phyloP scores from a whole-genome alignment of 2,888 invertebrate species.

The Sisyra terminalis region DNA sequence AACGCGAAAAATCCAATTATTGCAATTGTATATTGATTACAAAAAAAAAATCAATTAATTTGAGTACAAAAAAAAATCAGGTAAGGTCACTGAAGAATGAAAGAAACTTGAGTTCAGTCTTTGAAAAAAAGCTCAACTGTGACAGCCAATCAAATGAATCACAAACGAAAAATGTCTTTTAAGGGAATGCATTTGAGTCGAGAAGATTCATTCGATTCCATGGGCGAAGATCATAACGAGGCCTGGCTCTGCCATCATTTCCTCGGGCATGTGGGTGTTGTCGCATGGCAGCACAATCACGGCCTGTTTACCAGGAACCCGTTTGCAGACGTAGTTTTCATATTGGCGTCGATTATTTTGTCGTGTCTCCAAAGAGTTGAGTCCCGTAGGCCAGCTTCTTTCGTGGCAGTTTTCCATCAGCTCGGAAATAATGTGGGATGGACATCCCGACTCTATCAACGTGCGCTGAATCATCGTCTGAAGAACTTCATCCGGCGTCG shows the following conservation, averaged over 20 bases:
- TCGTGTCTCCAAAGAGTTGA: constrained; percentile 82
- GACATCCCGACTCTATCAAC: constrained; percentile 85
- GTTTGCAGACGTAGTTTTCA: constrained; percentile 85
- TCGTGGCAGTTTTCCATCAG: constrained; percentile 97
- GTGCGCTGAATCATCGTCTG: constrained; percentile 89
- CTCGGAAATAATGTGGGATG: constrained; percentile 81
- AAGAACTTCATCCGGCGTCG: constrained; percentile 87
- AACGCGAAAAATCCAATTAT: too few relatives aligned
- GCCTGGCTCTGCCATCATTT: constrained; percentile 92
- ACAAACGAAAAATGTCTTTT: too few relatives aligned
- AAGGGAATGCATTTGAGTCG: too few relatives aligned
- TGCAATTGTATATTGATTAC: too few relatives aligned
- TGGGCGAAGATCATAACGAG: constrained; percentile 98
- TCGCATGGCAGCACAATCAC: constrained; percentile 89
- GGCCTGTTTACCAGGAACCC: constrained; percentile 91
- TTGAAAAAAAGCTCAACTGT: too few relatives aligned
- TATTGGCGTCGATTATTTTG: constrained; percentile 87
- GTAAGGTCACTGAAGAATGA: too few relatives aligned
- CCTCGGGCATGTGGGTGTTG: constrained; percentile 87
- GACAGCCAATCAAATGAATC: too few relatives aligned
- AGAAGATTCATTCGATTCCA: constrained; percentile 57
- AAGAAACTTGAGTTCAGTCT: too few relatives aligned
- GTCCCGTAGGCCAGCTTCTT: constrained; percentile 84
- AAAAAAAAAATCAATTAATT: too few relatives aligned
- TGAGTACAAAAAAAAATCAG: too few relatives aligned